Conservation (phyloP, 2,888 invertebrate genomes). For the Galerucella pusilla region DNA sequence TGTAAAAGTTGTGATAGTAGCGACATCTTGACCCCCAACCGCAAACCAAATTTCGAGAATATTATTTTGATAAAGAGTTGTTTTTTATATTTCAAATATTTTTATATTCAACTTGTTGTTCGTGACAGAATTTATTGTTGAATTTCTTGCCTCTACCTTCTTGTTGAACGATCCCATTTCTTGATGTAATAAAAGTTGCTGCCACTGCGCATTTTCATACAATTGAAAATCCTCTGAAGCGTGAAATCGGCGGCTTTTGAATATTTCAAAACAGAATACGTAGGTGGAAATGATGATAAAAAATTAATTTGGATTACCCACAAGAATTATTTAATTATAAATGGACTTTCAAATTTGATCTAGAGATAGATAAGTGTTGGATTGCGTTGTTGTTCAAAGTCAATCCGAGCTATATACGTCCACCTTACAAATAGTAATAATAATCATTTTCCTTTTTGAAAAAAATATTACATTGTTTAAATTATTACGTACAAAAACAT, state of each 20-base stretch:
- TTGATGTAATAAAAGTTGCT: no score
- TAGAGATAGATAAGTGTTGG: slow-evolving; percentile 21
- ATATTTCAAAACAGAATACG: neutral
- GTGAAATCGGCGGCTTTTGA: neutral
- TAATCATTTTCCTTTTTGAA: neutral
- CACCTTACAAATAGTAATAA: neutral
- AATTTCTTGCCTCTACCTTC: neutral
- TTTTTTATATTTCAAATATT: no score
- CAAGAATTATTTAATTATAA: slow-evolving; percentile 20
- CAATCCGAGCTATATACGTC: slow-evolving; percentile 17
- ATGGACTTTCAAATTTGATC: slow-evolving; percentile 31
- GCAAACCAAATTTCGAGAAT: no score
- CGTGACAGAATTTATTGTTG: no score
- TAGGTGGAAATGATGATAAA: slow-evolving; percentile 27
- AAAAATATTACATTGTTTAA: neutral
- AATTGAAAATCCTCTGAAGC: neutral
- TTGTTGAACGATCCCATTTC: no score
- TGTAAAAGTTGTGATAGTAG: no score
- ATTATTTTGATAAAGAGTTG: no score
- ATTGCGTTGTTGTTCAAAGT: slow-evolving; percentile 19
- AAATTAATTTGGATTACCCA: slow-evolving; percentile 25
- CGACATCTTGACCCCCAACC: no score
- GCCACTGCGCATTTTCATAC: neutral
- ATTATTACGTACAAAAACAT: neutral
- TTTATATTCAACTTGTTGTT: no score